phyloP scores from a whole-genome alignment of 2,797 vertebrate genomes.

The Coregonus sp. region DNA sequence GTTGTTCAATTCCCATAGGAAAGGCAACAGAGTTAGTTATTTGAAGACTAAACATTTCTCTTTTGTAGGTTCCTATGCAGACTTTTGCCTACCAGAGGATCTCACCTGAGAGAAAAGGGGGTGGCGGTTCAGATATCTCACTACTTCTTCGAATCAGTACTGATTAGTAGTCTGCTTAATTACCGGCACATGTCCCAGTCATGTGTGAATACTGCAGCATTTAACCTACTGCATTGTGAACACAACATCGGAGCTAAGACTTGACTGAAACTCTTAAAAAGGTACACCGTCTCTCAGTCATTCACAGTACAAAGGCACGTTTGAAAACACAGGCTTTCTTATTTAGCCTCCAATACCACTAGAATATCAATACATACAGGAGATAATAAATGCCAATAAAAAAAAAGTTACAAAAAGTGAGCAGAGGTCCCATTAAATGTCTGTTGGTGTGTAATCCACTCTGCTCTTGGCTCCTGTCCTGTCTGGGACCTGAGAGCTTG shows the following conservation, averaged over 20 bases:
- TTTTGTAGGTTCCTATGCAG: too few relatives aligned
- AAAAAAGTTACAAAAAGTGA: conserved; percentile 45
- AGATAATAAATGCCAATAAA: conserved; percentile 84
- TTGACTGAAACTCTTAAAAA: conserved; percentile 53
- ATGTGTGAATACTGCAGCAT: too few relatives aligned
- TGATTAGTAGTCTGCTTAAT: neutral
- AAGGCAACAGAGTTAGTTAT: too few relatives aligned
- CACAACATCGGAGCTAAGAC: neutral
- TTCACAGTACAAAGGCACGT: conserved; percentile 78
- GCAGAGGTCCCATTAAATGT: conserved; percentile 44
- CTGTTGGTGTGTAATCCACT: conserved; percentile 29
- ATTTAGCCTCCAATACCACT: conserved; percentile 89
- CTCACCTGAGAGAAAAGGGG: conserved; percentile 53
- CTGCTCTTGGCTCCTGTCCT: neutral
- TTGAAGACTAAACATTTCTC: neutral
- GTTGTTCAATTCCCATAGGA: too few relatives aligned
- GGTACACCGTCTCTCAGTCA: conserved; percentile 34
- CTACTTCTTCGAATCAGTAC: conserved; percentile 35
- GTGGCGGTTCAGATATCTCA: conserved; percentile 2
- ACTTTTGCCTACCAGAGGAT: conserved; percentile 6
- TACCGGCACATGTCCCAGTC: too few relatives aligned
- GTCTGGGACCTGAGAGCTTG: conserved; percentile 39
- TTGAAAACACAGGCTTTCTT: conserved; percentile 90
- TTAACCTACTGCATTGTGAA: neutral
- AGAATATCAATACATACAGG: conserved; percentile 88